These are phyloP conservation scores for Cladopsammia gracilis DNA, from an alignment of 64 coral and sea anemone genomes.

Conservation along the genomic window DNA sequence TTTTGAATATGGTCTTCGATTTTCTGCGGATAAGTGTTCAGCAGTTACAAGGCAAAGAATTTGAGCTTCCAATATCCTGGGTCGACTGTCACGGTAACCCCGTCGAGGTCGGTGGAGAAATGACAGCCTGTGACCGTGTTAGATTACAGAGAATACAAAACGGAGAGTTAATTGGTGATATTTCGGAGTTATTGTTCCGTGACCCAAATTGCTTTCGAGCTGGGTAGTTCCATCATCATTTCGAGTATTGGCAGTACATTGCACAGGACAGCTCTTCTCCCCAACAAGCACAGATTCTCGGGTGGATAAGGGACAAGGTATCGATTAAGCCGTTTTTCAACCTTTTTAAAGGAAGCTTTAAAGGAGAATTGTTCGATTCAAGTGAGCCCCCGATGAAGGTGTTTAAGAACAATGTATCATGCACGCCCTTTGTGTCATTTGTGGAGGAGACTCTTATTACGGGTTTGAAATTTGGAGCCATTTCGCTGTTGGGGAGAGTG, in stretches of 20 bases:
- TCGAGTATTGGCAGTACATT: conserved; percentile 29
- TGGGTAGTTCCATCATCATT: neutral
- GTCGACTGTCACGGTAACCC: conserved; percentile 3
- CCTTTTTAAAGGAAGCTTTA: neutral
- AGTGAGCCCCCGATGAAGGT: too few relatives aligned
- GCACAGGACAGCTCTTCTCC: neutral
- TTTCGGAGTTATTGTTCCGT: conserved; percentile 9
- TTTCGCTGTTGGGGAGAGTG: too few relatives aligned
- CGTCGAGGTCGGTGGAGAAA: neutral
- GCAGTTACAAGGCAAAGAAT: neutral
- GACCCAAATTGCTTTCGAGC: conserved; percentile 14
- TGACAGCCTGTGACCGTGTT: conserved; percentile 20
- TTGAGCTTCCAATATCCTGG: conserved; percentile 7
- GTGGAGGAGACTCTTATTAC: neutral
- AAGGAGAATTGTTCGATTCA: too few relatives aligned
- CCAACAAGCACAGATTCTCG: neutral
- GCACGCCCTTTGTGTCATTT: neutral
- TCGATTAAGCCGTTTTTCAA: conserved; percentile 20
- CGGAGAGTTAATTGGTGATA: conserved; percentile 25
- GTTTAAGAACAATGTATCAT: too few relatives aligned
- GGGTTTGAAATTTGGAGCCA: too few relatives aligned
- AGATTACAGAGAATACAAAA: conserved; percentile 13
- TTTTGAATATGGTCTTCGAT: neutral
- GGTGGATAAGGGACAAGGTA: conserved; percentile 18
- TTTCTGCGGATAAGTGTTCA: too few relatives aligned